Evolutionary conservation across 2,888 invertebrate genomes (phyloP).

Genomic region (Archips crataeganus): DNA sequence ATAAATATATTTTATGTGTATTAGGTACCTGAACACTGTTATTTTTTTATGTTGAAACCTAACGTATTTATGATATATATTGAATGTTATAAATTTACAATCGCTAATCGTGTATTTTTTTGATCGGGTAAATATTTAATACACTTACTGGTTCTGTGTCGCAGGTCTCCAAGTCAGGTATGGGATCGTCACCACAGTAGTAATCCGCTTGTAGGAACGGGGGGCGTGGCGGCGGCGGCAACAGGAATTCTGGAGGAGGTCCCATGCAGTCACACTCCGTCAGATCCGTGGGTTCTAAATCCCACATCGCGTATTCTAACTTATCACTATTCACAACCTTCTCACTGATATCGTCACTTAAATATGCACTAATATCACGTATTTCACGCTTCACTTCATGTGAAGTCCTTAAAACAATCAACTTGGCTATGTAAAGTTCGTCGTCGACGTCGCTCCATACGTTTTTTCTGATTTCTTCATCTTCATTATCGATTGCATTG

Average conservation of each 20-base stretch:
- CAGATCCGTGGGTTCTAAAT: slow-evolving; percentile 89
- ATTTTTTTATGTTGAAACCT: too few species aligned
- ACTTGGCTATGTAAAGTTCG: slow-evolving; percentile 81
- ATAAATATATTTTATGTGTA: too few species aligned
- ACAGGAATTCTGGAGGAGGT: slow-evolving; percentile 90
- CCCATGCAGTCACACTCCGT: slow-evolving; percentile 92
- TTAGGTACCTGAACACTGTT: too few species aligned
- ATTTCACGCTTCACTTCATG: slow-evolving; percentile 77
- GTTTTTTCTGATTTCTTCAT: slow-evolving; percentile 76
- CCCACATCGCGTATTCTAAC: slow-evolving; percentile 89
- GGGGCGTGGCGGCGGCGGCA: slow-evolving; percentile 91
- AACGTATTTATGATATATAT: too few species aligned
- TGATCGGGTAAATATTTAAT: too few species aligned
- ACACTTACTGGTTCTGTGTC: slow-evolving; percentile 91
- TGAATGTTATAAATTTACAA: too few species aligned
- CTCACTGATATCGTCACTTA: slow-evolving; percentile 80
- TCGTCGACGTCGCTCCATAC: slow-evolving; percentile 83
- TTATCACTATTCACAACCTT: slow-evolving; percentile 85
- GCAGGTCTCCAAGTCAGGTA: slow-evolving; percentile 90
- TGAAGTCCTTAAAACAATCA: slow-evolving; percentile 77
- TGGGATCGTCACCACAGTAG: slow-evolving; percentile 89
- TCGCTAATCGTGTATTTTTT: too few species aligned
- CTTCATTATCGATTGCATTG: slow-evolving; percentile 56
- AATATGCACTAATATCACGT: slow-evolving; percentile 77
- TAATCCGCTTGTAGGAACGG: slow-evolving; percentile 89